Percentiles rank a stretch among this genome's conserved stretches.
Conservation (phyloP, 2,888 invertebrate species). For the Harpagoxenus sublaevis region DNA sequence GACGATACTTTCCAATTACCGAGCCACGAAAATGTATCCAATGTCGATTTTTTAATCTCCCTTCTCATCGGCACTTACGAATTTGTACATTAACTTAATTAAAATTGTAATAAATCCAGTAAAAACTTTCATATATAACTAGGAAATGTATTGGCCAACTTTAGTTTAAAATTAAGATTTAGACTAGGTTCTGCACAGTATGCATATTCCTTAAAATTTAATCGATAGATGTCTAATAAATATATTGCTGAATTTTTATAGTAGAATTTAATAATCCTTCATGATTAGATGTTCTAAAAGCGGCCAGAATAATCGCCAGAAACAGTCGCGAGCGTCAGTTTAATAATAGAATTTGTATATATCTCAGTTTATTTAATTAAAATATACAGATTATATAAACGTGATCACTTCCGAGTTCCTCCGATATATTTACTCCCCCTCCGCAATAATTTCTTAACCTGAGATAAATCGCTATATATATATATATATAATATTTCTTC, state of each 20-base stretch:
- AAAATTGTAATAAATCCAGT: background rate
- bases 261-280: background rate
- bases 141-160: background rate
- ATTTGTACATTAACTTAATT: background rate
- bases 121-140: background rate
- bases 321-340: background rate
- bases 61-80: background rate
- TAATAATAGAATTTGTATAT: slow-evolving; percentile 62
- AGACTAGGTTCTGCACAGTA: background rate
- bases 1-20: background rate
- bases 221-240: background rate
- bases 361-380: slow-evolving; percentile 83
- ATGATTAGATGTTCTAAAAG: background rate
- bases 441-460: slow-evolving; percentile 64
- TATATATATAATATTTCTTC: slow-evolving; percentile 59
- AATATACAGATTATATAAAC: slow-evolving; percentile 85
- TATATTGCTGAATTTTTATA: background rate
- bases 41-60: background rate
- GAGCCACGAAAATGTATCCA: background rate
- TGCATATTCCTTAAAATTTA: background rate
- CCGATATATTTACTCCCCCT: slow-evolving; percentile 54
- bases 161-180: background rate
- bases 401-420: slow-evolving; percentile 81
- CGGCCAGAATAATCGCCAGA: background rate
- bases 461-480: slow-evolving; percentile 68